Percentiles rank a stretch among this genome's conserved stretches.
Evolutionary conservation across 2,888 invertebrate species (phyloP).

Genomic region (Caenorhabditis doughertyi): DNA sequence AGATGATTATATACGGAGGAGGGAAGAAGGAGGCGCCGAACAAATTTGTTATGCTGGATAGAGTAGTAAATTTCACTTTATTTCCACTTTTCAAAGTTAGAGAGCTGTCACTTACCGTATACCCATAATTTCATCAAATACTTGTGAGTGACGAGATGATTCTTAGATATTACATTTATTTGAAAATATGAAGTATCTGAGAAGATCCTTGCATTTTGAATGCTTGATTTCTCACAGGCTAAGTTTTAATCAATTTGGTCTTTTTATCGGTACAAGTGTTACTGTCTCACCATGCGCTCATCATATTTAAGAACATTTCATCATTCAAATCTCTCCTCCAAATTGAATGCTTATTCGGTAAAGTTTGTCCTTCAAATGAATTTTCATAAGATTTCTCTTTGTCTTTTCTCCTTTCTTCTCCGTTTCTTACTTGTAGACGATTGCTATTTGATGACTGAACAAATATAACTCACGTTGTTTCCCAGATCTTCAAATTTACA

Average conservation of each 20-base stretch:
- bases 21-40: not conserved
- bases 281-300: no score
- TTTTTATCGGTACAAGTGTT: no score
- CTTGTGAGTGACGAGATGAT: not conserved
- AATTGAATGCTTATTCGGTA: not conserved
- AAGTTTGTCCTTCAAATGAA: not conserved
- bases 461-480: no score
- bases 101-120: conserved; percentile 39
- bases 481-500: no score
- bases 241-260: not conserved
- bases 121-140: conserved; percentile 20
- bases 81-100: conserved; percentile 17
- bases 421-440: not conserved
- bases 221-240: not conserved
- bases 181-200: not conserved
- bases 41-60: conserved; percentile 34
- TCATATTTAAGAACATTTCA: no score
- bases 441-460: not conserved
- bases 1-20: conserved; percentile 11
- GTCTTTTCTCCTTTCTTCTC: not conserved
- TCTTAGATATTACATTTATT: conserved; percentile 2
- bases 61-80: conserved; percentile 5
- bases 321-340: not conserved
- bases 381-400: not conserved
- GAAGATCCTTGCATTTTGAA: no score